These are phyloP conservation scores for Therioaphis trifolii DNA, from an alignment of 2,888 invertebrate genomes.

Conservation along the genomic window DNA sequence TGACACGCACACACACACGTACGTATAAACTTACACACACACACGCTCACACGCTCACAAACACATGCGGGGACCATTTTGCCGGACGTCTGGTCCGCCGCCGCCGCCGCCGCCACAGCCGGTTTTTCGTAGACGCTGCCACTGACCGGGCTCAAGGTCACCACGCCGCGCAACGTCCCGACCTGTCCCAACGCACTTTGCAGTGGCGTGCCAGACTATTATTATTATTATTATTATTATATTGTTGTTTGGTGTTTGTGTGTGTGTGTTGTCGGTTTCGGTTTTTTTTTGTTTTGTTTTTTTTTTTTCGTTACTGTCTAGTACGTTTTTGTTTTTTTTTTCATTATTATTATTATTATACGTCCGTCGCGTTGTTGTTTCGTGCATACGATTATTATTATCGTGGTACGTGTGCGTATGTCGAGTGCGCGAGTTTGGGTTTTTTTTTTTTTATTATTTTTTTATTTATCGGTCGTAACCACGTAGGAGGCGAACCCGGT, in stretches of 20 bases:
- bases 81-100: conserved; percentile 56
- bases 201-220: conserved; percentile 60
- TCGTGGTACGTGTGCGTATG: too few relatives aligned
- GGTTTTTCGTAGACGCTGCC: conserved; percentile 62
- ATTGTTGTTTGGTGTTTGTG: too few relatives aligned
- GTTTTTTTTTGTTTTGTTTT: conserved; percentile 35
- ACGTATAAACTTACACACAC: too few relatives aligned
- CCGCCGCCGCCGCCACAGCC: conserved; percentile 28
- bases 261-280: conserved; percentile 27
- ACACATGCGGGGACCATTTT: conserved; percentile 30
- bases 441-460: too few relatives aligned
- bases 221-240: conserved; percentile 36
- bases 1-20: conserved; percentile 11
- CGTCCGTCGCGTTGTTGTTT: background rate
- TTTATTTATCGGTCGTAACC: conserved; percentile 5
- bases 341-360: background rate
- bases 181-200: conserved; percentile 57
- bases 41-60: background rate
- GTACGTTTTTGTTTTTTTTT: conserved; percentile 29
- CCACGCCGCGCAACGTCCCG: conserved; percentile 50
- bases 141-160: conserved; percentile 62
- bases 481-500: conserved; percentile 13
- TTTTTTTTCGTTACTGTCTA: conserved; percentile 47
- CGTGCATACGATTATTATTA: background rate
- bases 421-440: too few relatives aligned